Evolutionary conservation across 2,113 vertebrate species (phyloP), one percentile per base, ranked within the genome.

Genomic region (Turnix velox): DNA sequence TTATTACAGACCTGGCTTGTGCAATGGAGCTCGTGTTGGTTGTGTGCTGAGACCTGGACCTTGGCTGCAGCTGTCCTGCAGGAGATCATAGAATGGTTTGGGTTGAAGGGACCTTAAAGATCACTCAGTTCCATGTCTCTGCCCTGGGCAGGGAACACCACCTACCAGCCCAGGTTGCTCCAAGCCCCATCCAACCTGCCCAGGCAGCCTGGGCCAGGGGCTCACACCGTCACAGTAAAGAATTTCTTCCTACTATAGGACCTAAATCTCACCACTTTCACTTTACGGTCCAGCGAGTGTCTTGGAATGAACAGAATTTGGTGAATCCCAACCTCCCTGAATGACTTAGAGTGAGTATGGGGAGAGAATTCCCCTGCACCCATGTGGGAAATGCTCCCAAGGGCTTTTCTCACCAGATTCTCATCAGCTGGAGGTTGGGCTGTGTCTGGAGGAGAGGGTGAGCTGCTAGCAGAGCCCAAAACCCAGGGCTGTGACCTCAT

Each of bases 291-390:
- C 45, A 2, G 0, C 4, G 33, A 16, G 27, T 12, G 19, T 14
- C 22, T 9, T 9, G 35, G 37, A 43, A 25, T 28, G 42, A 25
- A 2, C 0, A n/a, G n/a, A n/a, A n/a, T n/a, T n/a, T n/a, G n/a
- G 4, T 43, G 84, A 57, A 35, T 25, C 63, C 28, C 51, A n/a
- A 0, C 6, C 37, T 39, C 33, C 12, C 2, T 11, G 1, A 0
- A 2, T 1, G 16, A 18, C 5, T 16, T 31, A 17, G 54, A 31
- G 2, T 4, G 25, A 40, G 59, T 5, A 42, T 0, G 0, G 30
- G 49, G 25, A 27, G 27, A 20, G 7, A 10, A 6, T 30, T 28
- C 13, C 18, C 9, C 11, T 49, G n/a, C 28, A 24, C 16, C 7
- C 62, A 9, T 20, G 2, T 1, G 23, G 39, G 23, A 28, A 3